A percentile compares a stretch with the other conserved stretches of the same genome.
phyloP scores from a whole-genome alignment of 2,113 vertebrate genomes.

The Etia nguti region DNA sequence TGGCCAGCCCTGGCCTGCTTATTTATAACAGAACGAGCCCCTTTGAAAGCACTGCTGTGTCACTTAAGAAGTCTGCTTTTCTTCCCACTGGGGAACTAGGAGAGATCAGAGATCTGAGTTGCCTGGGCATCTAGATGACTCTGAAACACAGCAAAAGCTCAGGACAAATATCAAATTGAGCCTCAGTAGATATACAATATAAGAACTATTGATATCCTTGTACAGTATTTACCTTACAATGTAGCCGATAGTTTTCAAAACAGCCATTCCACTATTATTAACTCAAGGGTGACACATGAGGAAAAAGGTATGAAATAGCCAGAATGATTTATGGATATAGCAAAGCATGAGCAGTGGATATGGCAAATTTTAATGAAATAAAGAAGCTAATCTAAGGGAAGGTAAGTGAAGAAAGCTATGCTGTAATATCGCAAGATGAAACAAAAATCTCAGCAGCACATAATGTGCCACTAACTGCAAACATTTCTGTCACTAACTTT shows the following conservation, averaged over 20 bases:
- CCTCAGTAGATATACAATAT: background rate
- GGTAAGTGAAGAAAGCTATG: background rate
- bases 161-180: background rate
- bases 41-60: constrained; percentile 35
- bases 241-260: background rate
- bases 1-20: constrained; percentile 29
- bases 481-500: background rate
- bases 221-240: background rate
- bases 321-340: no score
- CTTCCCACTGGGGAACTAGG: background rate
- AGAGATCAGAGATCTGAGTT: constrained; percentile 4
- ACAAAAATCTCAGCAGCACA: background rate
- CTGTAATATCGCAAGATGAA: background rate
- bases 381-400: background rate
- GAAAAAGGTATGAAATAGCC: no score
- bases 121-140: background rate
- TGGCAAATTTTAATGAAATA: accelerated
- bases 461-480: background rate
- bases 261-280: background rate
- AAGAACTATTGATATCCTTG: background rate
- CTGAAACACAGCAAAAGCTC: background rate
- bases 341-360: background rate
- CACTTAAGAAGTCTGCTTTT: constrained; percentile 51
- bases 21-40: constrained; percentile 67
- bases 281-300: background rate